These are phyloP conservation scores for Numenius phaeopus DNA, from an alignment of 2,797 vertebrate species.

Conservation along the genomic window DNA sequence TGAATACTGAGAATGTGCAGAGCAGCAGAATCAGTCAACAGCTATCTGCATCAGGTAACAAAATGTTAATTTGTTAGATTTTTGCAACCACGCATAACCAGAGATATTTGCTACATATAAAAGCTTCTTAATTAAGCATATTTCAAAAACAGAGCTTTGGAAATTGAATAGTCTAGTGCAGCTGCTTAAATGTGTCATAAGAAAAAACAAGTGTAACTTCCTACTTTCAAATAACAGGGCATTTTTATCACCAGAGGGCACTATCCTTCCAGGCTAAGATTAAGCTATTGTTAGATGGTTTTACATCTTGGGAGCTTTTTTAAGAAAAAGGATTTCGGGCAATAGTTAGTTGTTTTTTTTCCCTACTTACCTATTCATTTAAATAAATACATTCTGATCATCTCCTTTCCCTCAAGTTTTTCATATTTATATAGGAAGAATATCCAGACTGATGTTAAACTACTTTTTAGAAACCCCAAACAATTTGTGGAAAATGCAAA, in stretches of 20 bases:
- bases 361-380: neutral
- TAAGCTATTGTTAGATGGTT: neutral
- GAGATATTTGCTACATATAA: neutral
- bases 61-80: neutral
- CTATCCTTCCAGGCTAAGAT: slow-evolving; percentile 50
- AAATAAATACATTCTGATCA: neutral
- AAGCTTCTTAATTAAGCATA: neutral
- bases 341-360: neutral
- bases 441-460: neutral
- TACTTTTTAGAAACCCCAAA: neutral
- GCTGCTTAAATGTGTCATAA: neutral
- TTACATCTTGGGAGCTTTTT: neutral
- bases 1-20: neutral
- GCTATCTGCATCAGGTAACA: neutral
- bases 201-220: neutral
- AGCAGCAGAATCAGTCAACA: neutral
- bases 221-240: neutral
- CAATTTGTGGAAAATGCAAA: neutral
- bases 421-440: neutral
- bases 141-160: neutral
- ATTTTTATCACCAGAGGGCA: slow-evolving; percentile 70
- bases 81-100: neutral
- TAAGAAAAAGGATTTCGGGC: neutral
- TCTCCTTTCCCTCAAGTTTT: neutral
- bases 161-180: neutral